A percentile compares a stretch with the other conserved stretches of the same genome.
phyloP scores from a whole-genome alignment of 2,113 vertebrate genomes.

The Centropus unirufus region DNA sequence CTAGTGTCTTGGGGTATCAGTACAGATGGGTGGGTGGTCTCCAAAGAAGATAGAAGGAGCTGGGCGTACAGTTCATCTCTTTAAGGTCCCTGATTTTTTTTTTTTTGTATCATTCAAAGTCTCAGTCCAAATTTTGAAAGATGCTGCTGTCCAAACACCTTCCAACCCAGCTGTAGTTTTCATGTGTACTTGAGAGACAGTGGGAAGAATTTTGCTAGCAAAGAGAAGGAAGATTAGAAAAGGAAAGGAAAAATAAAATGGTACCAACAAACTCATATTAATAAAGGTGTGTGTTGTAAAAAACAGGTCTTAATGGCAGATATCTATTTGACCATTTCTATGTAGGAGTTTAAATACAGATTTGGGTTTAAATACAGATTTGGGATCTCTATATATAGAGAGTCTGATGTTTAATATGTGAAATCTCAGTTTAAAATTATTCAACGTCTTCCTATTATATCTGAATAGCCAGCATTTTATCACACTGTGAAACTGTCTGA shows the following conservation, averaged over 20 bases:
- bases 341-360: background rate
- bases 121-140: background rate
- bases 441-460: conserved; percentile 5
- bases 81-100: background rate
- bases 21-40: background rate
- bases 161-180: background rate
- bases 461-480: conserved; percentile 7
- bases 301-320: background rate
- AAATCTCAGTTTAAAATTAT: conserved; percentile 26
- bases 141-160: background rate
- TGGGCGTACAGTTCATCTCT: background rate
- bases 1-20: background rate
- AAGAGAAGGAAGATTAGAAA: background rate
- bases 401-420: background rate
- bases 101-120: fast-evolving
- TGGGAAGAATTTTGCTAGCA: background rate
- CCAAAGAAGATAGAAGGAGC: background rate
- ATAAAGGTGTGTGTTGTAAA: background rate
- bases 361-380: conserved; percentile 18
- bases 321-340: background rate
- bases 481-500: fast-evolving
- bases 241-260: background rate
- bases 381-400: no score
- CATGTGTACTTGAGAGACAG: background rate
- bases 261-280: background rate